Percentiles rank a stretch among this genome's conserved stretches.
Conservation (phyloP, 2,888 invertebrate species). For the Drosophila neoperkinsi region DNA sequence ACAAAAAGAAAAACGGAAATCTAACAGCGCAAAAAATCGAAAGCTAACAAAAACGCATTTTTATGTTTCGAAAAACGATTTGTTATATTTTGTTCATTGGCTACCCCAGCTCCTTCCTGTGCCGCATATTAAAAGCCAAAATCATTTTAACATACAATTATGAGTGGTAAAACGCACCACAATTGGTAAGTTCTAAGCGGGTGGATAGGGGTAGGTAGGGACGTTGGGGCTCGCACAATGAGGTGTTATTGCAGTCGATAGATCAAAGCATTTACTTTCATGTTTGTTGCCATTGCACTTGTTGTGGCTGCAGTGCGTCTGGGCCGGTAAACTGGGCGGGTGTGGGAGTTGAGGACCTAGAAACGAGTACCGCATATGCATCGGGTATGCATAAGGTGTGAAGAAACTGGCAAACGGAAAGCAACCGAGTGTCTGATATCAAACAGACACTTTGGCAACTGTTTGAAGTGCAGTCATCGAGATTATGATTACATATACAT, state of each 20-base stretch:
- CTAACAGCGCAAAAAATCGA: constrained; percentile 35
- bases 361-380: constrained; percentile 7
- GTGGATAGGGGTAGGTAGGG: neutral
- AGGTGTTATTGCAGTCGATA: constrained; percentile 60
- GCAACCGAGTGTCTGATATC: constrained; percentile 77
- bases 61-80: constrained; percentile 62
- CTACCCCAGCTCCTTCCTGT: constrained; percentile 34
- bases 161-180: constrained; percentile 48
- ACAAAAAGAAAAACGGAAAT: constrained; percentile 52
- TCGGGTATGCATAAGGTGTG: constrained; percentile 62
- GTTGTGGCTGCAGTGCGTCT: constrained; percentile 60
- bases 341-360: neutral
- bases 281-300: constrained; percentile 81
- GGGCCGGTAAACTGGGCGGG: constrained; percentile 4
- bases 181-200: constrained; percentile 14
- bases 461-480: constrained; percentile 79
- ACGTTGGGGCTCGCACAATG: neutral
- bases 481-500: constrained; percentile 58
- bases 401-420: constrained; percentile 50
- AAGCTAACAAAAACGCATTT: constrained; percentile 59
- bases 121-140: constrained; percentile 61
- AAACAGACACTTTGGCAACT: constrained; percentile 82
- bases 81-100: constrained; percentile 49
- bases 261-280: constrained; percentile 75
- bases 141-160: constrained; percentile 67